phyloP scores from a whole-genome alignment of 2,888 invertebrate genomes.

The Priocnemis perturbator region DNA sequence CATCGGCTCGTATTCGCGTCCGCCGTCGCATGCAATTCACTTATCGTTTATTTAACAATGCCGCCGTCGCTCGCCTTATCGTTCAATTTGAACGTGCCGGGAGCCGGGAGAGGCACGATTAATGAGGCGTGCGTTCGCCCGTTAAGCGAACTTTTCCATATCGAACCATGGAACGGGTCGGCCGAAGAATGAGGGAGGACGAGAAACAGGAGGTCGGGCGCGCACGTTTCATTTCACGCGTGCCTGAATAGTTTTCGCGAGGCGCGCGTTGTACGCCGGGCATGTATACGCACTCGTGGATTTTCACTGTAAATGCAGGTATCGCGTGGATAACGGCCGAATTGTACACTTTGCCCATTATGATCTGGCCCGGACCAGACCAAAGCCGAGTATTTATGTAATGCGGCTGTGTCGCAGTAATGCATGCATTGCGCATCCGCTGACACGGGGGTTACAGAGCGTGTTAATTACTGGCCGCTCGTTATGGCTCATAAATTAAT shows the following conservation, averaged over 20 bases:
- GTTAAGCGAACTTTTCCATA: too few species aligned
- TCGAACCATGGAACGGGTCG: slow-evolving; percentile 1
- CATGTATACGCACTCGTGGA: slow-evolving; percentile 41
- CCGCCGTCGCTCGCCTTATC: too few species aligned
- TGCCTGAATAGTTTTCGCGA: slow-evolving; percentile 28
- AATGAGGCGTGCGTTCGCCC: too few species aligned
- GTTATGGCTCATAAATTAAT: slow-evolving; percentile 71
- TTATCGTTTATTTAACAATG: too few species aligned
- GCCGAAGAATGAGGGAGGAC: slow-evolving; percentile 2
- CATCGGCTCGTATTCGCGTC: too few species aligned
- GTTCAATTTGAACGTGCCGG: too few species aligned
- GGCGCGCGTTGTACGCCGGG: neutral
- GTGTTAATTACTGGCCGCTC: slow-evolving; percentile 70
- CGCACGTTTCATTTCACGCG: slow-evolving; percentile 27
- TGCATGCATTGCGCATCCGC: slow-evolving; percentile 68
- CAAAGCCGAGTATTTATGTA: slow-evolving; percentile 71
- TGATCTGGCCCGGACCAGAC: slow-evolving; percentile 60
- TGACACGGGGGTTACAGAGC: slow-evolving; percentile 63
- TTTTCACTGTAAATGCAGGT: slow-evolving; percentile 56
- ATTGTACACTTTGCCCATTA: slow-evolving; percentile 67
- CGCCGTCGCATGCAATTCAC: too few species aligned
- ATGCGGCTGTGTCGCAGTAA: slow-evolving; percentile 63
- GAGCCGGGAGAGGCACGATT: too few species aligned
- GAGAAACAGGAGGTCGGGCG: neutral
- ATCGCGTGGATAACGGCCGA: slow-evolving; percentile 61